Evolutionary conservation across 2,888 invertebrate genomes (phyloP), one percentile per base, ranked within the genome.

Genomic region (Liodrosophila aerea): DNA sequence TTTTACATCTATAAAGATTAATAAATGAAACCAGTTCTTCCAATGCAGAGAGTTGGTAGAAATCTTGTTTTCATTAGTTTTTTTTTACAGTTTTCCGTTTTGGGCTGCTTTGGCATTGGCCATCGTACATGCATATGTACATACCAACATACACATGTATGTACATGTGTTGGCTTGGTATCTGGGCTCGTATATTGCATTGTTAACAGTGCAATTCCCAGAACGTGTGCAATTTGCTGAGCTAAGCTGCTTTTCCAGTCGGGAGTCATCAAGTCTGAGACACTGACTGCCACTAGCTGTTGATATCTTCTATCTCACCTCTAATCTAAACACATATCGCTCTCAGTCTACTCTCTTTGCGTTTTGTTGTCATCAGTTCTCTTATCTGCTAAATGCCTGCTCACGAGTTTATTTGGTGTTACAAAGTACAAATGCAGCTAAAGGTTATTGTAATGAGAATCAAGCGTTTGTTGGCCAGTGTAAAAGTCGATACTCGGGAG

Each of bases 1-100:
- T 64, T 45, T 56, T 60, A 53, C 57, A 65, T 59, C 53, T 45
- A 54, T 49, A 45, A 52, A 39, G 67, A 51, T 22, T 22, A 61
- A 49, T 75, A 65, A 67, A 66, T 39, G 41, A 83, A 85, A 84
- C 83, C 86, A 69, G 83, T 84, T 84, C 72, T 81, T 65, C 67
- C 72, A 75, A 76, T 75, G 73, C 82, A 66, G 39, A 37, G 33
- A 49, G 60, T 51, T 49, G 51, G 50, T 62, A 71, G 46, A 70
- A 74, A 74, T 73, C 73, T 81, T 72, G 71, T 77, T 80, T 76
- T 76, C 64, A 51, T 57, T 57, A 61, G 16, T 22, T 22, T 40
- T 52, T 64, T 49, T 66, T 62, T 74, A 77, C 74, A 81, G 77
- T 84, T 77, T 71, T 73, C 70, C 77, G 61, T 84, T 84, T 80